Percentiles rank a stretch among this genome's conserved stretches.
Evolutionary conservation across 2,797 vertebrate genomes (phyloP).

Genomic region (Eleutherodactylus coqui): DNA sequence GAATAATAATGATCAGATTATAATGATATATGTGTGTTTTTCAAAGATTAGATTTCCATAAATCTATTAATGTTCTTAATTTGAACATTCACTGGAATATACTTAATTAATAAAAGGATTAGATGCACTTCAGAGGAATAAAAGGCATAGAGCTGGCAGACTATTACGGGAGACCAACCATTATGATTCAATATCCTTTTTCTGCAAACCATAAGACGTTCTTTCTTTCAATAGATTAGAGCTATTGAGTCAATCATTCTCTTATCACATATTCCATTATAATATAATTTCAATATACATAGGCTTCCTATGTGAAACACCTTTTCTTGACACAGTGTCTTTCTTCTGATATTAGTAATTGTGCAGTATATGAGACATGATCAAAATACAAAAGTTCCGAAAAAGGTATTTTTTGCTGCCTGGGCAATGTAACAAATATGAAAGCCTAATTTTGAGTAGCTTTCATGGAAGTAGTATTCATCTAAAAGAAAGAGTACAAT

Average conservation of each 20-base stretch:
- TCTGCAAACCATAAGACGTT: slow-evolving; percentile 22
- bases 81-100: slow-evolving; percentile 17
- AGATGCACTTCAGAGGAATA: slow-evolving; percentile 11
- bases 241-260: slow-evolving; percentile 13
- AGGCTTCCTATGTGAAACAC: neutral
- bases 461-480: neutral
- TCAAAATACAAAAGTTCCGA: neutral
- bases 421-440: neutral
- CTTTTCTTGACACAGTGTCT: neutral
- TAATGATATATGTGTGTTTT: slow-evolving; percentile 21
- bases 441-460: neutral
- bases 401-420: neutral
- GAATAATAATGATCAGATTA: slow-evolving; percentile 42
- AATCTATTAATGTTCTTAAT: slow-evolving; percentile 46
- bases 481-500: neutral
- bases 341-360: neutral
- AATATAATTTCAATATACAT: slow-evolving; percentile 27
- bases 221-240: slow-evolving; percentile 31
- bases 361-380: neutral
- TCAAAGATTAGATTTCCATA: slow-evolving; percentile 31
- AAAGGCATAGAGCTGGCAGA: neutral
- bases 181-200: slow-evolving; percentile 11
- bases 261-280: slow-evolving; percentile 5
- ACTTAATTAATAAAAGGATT: slow-evolving; percentile 40
- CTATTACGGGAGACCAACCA: neutral